Evolutionary conservation across 2,888 invertebrate species (phyloP).

Genomic region (Abrostola tripartita): DNA sequence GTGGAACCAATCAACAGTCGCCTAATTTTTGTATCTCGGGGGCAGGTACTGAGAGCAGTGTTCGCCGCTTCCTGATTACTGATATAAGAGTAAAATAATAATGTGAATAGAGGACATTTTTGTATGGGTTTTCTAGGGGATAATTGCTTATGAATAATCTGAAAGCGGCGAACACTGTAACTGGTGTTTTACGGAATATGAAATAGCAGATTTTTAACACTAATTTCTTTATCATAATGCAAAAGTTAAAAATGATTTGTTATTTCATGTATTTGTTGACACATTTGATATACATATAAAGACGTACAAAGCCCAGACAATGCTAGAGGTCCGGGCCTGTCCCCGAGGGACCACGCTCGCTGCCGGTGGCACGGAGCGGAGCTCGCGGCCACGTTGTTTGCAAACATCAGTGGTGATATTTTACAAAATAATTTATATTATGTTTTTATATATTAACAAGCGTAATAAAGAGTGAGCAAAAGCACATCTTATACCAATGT

Average conservation of each 20-base stretch:
- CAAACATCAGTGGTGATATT: conserved; percentile 82
- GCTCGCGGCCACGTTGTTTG: conserved; percentile 67
- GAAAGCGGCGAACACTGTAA: conserved; percentile 26
- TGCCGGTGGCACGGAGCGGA: conserved; percentile 35
- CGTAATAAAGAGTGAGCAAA: conserved; percentile 88
- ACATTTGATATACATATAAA: conserved; percentile 6
- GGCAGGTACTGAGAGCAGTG: conserved; percentile 19
- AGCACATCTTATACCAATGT: conserved; percentile 84
- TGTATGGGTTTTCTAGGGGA: conserved; percentile 60
- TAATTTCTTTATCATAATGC: conserved; percentile 21
- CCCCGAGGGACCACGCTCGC: conserved; percentile 26
- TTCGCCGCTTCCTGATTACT: conserved; percentile 31
- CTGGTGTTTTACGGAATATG: conserved; percentile 24
- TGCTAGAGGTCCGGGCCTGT: conserved; percentile 2
- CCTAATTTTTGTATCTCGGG: conserved; percentile 26
- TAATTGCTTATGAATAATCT: conserved; percentile 33
- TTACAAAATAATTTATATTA: conserved; percentile 86
- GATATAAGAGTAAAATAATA: conserved; percentile 25
- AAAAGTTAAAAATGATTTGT: conserved; percentile 18
- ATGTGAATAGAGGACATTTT: conserved; percentile 54
- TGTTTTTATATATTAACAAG: conserved; percentile 87
- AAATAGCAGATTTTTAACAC: conserved; percentile 27
- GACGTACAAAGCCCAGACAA: conserved; percentile 19
- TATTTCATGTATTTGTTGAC: conserved; percentile 32
- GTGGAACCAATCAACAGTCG: conserved; percentile 27